A percentile compares a stretch with the other conserved stretches of the same genome.
Conservation (phyloP, 2,113 vertebrate genomes). For the Chloropsis hardwickii region DNA sequence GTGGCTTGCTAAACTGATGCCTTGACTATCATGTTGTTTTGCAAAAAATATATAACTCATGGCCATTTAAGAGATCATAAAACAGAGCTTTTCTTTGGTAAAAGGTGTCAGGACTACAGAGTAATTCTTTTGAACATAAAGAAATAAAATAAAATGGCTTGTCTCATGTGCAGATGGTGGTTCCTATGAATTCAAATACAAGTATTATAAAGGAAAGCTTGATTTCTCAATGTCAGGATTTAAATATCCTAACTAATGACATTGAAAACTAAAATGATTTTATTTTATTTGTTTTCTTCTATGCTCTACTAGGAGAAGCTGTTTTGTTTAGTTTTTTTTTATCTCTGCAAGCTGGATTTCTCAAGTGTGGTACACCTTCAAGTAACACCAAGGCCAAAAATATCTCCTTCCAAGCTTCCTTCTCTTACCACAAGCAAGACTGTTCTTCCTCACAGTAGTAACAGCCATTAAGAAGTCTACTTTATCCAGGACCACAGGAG, state of each 20-base stretch:
- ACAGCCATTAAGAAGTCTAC: neutral
- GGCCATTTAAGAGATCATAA: neutral
- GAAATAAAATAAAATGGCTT: neutral
- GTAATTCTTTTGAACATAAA: neutral
- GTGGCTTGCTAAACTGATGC: neutral
- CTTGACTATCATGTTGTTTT: neutral
- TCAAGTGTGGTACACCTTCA: neutral
- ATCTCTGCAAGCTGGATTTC: neutral
- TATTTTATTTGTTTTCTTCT: neutral
- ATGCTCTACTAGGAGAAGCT: neutral
- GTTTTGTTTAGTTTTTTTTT: neutral
- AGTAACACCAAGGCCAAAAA: neutral
- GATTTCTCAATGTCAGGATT: neutral
- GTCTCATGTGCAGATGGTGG: neutral
- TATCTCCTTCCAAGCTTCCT: rapidly evolving
- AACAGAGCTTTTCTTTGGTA: neutral
- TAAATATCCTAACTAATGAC: neutral
- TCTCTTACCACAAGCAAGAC: neutral
- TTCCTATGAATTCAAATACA: neutral
- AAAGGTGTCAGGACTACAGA: neutral
- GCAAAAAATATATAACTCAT: neutral
- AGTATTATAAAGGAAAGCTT: neutral
- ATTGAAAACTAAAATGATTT: neutral
- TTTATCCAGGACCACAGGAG: neutral
- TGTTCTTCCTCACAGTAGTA: neutral